Conservation (phyloP, 2,888 invertebrate species). For the Acholoe squamosa region DNA sequence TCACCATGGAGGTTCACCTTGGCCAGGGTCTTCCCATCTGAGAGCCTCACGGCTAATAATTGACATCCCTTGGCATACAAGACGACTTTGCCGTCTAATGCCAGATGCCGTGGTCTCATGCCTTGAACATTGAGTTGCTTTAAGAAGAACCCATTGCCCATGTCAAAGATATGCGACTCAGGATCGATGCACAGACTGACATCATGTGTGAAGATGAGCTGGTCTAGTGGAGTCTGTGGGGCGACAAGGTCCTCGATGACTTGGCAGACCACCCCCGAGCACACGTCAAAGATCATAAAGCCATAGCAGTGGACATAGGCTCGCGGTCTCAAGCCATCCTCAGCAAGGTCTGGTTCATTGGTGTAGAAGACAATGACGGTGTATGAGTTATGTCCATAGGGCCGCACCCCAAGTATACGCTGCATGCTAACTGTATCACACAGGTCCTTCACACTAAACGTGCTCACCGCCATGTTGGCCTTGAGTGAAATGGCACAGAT, state of each 20-base stretch:
- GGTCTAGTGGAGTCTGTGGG: conserved; percentile 71
- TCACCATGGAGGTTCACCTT: conserved; percentile 77
- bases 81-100: conserved; percentile 75
- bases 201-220: conserved; percentile 76
- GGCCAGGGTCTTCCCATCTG: conserved; percentile 75
- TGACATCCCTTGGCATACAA: conserved; percentile 74
- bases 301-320: conserved; percentile 71
- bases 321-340: not conserved
- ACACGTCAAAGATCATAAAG: conserved; percentile 77
- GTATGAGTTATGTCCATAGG: conserved; percentile 72
- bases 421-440: conserved; percentile 75
- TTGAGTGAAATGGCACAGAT: conserved; percentile 77
- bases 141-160: conserved; percentile 72
- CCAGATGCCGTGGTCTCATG: conserved; percentile 73
- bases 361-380: conserved; percentile 76
- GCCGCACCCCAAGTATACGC: conserved; percentile 77
- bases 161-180: conserved; percentile 77
- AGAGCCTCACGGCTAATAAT: conserved; percentile 74
- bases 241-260: conserved; percentile 78
- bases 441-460: conserved; percentile 77
- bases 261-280: conserved; percentile 75
- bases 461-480: conserved; percentile 69
- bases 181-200: conserved; percentile 78
- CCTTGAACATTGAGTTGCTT: conserved; percentile 71
- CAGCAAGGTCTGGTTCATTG: conserved; percentile 67